Evolutionary conservation across 2,797 vertebrate genomes (phyloP).

Genomic region (Clarias laeviceps): DNA sequence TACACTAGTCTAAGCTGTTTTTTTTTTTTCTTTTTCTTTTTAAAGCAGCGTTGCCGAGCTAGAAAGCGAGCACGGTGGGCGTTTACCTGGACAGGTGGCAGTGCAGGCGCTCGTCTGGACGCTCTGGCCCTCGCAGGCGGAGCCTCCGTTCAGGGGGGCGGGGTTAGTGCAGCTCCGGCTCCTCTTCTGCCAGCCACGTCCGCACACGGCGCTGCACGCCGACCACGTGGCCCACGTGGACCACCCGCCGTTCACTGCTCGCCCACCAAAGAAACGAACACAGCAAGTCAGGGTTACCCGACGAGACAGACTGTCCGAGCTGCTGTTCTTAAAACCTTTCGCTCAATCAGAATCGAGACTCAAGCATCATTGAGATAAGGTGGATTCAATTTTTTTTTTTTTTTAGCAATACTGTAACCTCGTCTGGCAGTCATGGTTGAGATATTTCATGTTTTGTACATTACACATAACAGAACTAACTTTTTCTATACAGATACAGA

Average conservation of each 20-base stretch:
- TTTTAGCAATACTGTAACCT: not conserved
- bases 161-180: conserved; percentile 98
- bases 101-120: conserved; percentile 99
- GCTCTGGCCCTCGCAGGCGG: conserved; percentile 98
- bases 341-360: not conserved
- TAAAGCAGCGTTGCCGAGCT: conserved; percentile 7
- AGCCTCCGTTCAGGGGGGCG: conserved; percentile 96
- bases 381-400: not conserved
- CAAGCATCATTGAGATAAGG: not conserved
- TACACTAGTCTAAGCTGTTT: conserved; percentile 1
- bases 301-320: conserved; percentile 56
- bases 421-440: not conserved
- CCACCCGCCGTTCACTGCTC: conserved; percentile 98
- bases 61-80: conserved; percentile 56
- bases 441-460: not conserved
- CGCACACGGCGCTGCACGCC: conserved; percentile 94
- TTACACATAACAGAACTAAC: not conserved
- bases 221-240: conserved; percentile 99
- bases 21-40: not conserved
- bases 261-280: conserved; percentile 64
- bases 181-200: conserved; percentile 99
- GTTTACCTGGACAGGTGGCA: conserved; percentile 97
- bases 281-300: conserved; percentile 82
- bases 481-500: not conserved
- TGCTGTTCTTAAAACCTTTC: not conserved